Evolutionary conservation across 2,888 invertebrate genomes (phyloP), one percentile per base, ranked within the genome.

Genomic region (Anorthoa munda): DNA sequence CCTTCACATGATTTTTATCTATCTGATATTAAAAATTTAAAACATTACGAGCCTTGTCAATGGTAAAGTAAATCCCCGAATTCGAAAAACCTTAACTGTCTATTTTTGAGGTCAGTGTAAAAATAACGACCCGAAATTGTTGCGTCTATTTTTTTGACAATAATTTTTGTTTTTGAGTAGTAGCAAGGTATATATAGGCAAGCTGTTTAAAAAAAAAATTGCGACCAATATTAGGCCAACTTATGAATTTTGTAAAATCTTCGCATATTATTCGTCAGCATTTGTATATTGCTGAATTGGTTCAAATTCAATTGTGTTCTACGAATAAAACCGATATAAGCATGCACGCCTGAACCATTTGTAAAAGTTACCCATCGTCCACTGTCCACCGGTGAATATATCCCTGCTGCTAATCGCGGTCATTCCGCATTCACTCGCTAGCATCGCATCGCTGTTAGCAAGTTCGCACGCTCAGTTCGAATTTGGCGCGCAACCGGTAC

Each of bases 401-500:
- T 83, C 66, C 84, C 85, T 39, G 39, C 31, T 31, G 77, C 77
- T 85, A 87, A 85, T 87, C 87, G 87, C 81, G 81, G 81, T 74
- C 86, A 88, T 84, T 86, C 84, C 84, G 81, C 86, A 83, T 86
- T 85, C 81, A 82, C 80, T 83, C 82, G 80, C 67, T 79, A 80
- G 81, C 75, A 70, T 76, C 60, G 81, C 79, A 70, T 79, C 72
- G 81, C 81, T 61, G 67, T 73, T 68, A 63, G 72, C 82, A 71
- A 69, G 64, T 74, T 71, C 60, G 73, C 70, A 77, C 75, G 77
- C 84, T 87, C 93, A 93, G 94, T 95, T 95, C 92, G 93, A 95
- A 95, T 92, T 95, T 95, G 93, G 95, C 95, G 95, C 94, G 93
- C 90, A 80, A 84, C 82, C 86, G 73, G 81, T 68, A 74, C 73